These are phyloP conservation scores for Oithona nana DNA, from an alignment of 2,888 invertebrate species.

Conservation along the genomic window DNA sequence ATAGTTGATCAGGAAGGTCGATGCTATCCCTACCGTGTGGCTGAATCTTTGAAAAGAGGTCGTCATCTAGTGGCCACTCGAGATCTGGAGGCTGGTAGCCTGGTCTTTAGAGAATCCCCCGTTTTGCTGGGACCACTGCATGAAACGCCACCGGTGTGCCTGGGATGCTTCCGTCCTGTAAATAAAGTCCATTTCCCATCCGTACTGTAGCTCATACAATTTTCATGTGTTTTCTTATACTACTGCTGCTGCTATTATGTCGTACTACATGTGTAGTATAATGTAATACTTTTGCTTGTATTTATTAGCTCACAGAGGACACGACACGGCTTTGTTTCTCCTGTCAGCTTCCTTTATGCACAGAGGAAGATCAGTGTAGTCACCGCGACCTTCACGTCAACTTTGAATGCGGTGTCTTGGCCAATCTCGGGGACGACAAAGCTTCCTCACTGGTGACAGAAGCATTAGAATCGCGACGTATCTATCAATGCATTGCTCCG, in stretches of 20 bases:
- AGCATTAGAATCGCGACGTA: background rate
- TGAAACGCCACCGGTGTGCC: slow-evolving; percentile 9
- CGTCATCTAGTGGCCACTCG: background rate
- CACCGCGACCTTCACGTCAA: background rate
- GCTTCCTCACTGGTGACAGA: background rate
- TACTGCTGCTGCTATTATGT: background rate
- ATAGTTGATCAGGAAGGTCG: no score
- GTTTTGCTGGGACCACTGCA: slow-evolving; percentile 6
- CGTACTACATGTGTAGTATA: background rate
- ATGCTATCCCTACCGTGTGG: no score
- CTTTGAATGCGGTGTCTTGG: background rate
- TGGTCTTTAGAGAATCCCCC: slow-evolving; percentile 2
- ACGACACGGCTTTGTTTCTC: no score
- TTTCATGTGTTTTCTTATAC: background rate
- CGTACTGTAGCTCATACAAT: no score
- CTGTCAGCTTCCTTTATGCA: slow-evolving; percentile 1
- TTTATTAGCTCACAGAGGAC: no score
- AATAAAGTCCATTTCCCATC: no score
- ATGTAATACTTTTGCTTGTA: background rate
- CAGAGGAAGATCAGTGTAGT: background rate
- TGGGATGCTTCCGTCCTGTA: background rate
- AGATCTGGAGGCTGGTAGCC: background rate
- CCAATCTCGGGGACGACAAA: no score
- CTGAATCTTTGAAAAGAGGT: no score
- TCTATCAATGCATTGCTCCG: slow-evolving; percentile 14